Conservation (phyloP, 2,888 invertebrate species). For the Cylloceria caligata region DNA sequence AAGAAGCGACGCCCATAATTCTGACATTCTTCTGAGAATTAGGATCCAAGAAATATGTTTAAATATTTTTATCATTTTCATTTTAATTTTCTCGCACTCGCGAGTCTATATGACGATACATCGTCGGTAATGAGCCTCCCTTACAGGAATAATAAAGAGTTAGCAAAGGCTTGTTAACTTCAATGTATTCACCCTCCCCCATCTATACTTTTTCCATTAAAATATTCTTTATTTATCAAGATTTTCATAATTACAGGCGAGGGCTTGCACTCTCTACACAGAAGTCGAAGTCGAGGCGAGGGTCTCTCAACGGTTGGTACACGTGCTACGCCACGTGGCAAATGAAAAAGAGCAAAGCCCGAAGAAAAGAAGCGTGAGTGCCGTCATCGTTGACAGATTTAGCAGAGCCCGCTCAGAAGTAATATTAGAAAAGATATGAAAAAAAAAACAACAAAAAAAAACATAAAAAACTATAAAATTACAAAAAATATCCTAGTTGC, state of each 20-base stretch:
- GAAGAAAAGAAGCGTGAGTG: slow-evolving; percentile 45
- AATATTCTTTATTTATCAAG: slow-evolving; percentile 28
- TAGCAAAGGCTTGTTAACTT: no score
- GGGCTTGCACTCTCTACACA: slow-evolving; percentile 89
- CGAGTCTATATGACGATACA: no score
- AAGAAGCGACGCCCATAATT: no score
- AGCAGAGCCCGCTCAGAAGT: slow-evolving; percentile 15
- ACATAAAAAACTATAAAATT: slow-evolving; percentile 58
- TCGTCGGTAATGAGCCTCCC: no score
- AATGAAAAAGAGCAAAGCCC: slow-evolving; percentile 77
- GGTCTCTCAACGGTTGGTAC: slow-evolving; percentile 91
- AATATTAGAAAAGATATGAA: neutral
- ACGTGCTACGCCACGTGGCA: slow-evolving; percentile 85
- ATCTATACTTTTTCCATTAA: no score
- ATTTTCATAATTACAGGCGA: slow-evolving; percentile 85
- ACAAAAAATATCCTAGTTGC: slow-evolving; percentile 80
- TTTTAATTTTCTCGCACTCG: no score
- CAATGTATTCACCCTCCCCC: no score
- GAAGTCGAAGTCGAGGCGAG: slow-evolving; percentile 93
- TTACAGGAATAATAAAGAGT: no score
- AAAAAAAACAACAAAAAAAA: slow-evolving; percentile 14
- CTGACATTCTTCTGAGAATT: no score
- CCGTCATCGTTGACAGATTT: slow-evolving; percentile 37
- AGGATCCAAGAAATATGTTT: no score
- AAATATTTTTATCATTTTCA: no score